Conservation (phyloP, 2,888 invertebrate species). For the Leptogaster cylindrica region DNA sequence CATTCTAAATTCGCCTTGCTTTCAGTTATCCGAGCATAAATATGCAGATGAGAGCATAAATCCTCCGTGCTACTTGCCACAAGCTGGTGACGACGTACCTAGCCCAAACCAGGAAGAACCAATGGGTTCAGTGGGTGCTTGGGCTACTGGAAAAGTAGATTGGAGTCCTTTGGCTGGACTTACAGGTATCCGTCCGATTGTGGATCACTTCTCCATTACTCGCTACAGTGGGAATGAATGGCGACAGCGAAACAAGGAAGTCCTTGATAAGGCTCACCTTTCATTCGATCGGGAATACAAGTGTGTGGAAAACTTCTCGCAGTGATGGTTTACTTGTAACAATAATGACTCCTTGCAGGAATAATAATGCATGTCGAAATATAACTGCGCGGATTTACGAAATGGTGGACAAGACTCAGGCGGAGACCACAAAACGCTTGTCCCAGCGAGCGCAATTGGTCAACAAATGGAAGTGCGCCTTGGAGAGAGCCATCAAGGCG, state of each 20-base stretch:
- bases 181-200: conserved; percentile 76
- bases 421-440: conserved; percentile 70
- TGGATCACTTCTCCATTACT: conserved; percentile 77
- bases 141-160: conserved; percentile 75
- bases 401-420: conserved; percentile 72
- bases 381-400: conserved; percentile 71
- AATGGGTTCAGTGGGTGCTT: conserved; percentile 68
- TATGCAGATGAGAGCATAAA: conserved; percentile 53
- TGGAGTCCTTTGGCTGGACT: conserved; percentile 74
- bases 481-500: conserved; percentile 72
- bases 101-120: conserved; percentile 55
- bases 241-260: conserved; percentile 68
- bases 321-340: no score
- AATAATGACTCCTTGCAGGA: no score
- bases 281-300: conserved; percentile 66
- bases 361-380: conserved; percentile 69
- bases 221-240: conserved; percentile 77
- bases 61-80: conserved; percentile 66
- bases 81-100: conserved; percentile 64
- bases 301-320: conserved; percentile 48
- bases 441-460: conserved; percentile 72
- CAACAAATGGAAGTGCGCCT: conserved; percentile 76
- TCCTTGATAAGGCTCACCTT: conserved; percentile 62
- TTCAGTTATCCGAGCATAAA: conserved; percentile 17
- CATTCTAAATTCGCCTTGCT: no score